Percentiles rank a stretch among this genome's conserved stretches.
Conservation (phyloP, 2,797 vertebrate genomes). For the Chelmon rostratus region DNA sequence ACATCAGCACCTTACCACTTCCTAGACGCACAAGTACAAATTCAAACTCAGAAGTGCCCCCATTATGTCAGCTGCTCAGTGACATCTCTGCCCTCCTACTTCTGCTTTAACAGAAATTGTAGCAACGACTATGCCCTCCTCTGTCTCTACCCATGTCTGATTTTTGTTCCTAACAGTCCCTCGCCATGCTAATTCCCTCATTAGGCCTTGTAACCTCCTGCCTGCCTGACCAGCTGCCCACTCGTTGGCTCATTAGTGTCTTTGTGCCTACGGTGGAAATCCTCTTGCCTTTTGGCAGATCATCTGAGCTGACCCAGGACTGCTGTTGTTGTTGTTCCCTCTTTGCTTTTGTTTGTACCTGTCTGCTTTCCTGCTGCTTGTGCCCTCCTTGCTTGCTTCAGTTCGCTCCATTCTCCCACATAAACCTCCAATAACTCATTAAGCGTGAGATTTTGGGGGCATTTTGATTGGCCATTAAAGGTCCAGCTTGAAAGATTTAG, state of each 20-base stretch:
- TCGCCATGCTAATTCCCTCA: conserved; percentile 17
- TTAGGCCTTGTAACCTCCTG: conserved; percentile 28
- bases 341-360: background rate
- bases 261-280: conserved; percentile 24
- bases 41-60: background rate
- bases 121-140: background rate
- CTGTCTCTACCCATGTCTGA: background rate
- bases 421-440: background rate
- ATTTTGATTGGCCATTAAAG: background rate
- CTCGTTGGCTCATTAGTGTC: conserved; percentile 36
- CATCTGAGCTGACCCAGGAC: background rate
- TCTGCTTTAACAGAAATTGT: background rate
- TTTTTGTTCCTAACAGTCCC: conserved; percentile 1
- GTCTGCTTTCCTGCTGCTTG: background rate
- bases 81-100: background rate
- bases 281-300: conserved; percentile 25
- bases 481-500: too few species aligned
- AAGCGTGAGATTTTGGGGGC: too few species aligned
- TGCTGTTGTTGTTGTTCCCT: conserved; percentile 5
- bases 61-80: conserved; percentile 11
- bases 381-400: background rate
- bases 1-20: conserved; percentile 36
- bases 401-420: background rate
- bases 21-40: conserved; percentile 9
- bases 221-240: conserved; percentile 34